These are phyloP conservation scores for Drosophila eugracilis DNA, from an alignment of 1,140 invertebrate genomes.

Conservation along the genomic window DNA sequence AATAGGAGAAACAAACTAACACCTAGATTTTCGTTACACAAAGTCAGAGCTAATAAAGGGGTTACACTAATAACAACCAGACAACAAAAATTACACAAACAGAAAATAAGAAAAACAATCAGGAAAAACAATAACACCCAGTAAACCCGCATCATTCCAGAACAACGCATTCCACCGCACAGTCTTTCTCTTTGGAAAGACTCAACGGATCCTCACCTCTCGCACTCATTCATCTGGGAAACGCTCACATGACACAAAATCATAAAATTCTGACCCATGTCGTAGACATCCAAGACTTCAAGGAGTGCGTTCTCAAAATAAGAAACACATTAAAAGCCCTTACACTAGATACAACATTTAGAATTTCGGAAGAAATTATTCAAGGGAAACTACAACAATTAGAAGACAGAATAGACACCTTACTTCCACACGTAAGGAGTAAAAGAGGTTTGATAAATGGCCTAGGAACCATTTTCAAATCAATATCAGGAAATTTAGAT, in stretches of 20 bases:
- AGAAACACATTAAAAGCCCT: slow-evolving; percentile 1
- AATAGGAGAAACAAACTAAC: slow-evolving; percentile 13
- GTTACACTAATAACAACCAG: not conserved
- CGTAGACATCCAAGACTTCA: not conserved
- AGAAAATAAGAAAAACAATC: slow-evolving; percentile 3
- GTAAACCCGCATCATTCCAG: not conserved
- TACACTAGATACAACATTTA: not conserved
- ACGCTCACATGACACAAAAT: too few species aligned
- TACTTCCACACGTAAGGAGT: too few species aligned
- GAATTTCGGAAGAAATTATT: not conserved
- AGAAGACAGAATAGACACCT: not conserved
- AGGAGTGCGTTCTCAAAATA: not conserved
- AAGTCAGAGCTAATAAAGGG: not conserved
- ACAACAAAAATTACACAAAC: slow-evolving; percentile 1
- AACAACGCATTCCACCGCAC: not conserved
- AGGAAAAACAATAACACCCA: slow-evolving; percentile 9
- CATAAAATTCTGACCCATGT: not conserved
- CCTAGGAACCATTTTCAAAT: too few species aligned
- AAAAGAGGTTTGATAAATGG: too few species aligned
- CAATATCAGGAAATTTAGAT: too few species aligned
- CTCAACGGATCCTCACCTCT: slow-evolving; percentile 1
- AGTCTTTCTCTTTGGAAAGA: slow-evolving; percentile 3
- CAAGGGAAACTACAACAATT: not conserved
- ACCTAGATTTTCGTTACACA: slow-evolving; percentile 10
- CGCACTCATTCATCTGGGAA: not conserved